Evolutionary conservation across 2,888 invertebrate genomes (phyloP), one percentile per base, ranked within the genome.

Genomic region (Slavum lentiscoides): DNA sequence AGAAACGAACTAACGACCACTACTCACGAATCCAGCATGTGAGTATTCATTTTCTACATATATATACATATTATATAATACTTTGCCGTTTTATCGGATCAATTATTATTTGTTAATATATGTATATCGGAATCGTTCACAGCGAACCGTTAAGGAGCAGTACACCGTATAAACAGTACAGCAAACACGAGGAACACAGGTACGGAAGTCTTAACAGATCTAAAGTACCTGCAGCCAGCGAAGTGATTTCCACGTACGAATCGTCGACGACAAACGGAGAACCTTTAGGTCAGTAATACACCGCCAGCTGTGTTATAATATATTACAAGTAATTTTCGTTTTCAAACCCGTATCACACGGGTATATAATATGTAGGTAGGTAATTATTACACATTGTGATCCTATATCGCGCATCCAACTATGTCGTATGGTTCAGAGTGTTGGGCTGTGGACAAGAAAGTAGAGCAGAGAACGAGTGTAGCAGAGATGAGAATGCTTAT

Each of bases 111-210:
- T 15, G 11, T 43, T 5, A 30, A 2, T 6, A 5, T 37, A 55
- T n/a, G 23, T 4, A 53, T 70, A 53, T 64, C 43, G 17, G 43
- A 66, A 70, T 1, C 17, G 19, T 64, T 23, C 2, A n/a, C 80
- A 85, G 85, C 21, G 84, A 84, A 61, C 84, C 84, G 64, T 82
- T 84, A 21, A 82, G 83, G 49, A 83, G 73, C 21, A 83, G 84
- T 69, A 84, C 84, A 0, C 84, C 85, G 8, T 80, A 82, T 17
- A 82, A 82, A 82, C 82, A 83, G 13, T 82, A 83, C 30, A 83
- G 83, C 59, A 83, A 83, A 23, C 82, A 82, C 66, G 81, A 84
- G 76, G 84, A 84, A 81, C 83, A 84, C 62, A 76, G 83, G 3
- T 84, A 84, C 59, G 84, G 84, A 21, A 83, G 83, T 59, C 83